Base-by-base conservation (phyloP, 2,888 invertebrate species). In the Drosophila dives region DNA sequence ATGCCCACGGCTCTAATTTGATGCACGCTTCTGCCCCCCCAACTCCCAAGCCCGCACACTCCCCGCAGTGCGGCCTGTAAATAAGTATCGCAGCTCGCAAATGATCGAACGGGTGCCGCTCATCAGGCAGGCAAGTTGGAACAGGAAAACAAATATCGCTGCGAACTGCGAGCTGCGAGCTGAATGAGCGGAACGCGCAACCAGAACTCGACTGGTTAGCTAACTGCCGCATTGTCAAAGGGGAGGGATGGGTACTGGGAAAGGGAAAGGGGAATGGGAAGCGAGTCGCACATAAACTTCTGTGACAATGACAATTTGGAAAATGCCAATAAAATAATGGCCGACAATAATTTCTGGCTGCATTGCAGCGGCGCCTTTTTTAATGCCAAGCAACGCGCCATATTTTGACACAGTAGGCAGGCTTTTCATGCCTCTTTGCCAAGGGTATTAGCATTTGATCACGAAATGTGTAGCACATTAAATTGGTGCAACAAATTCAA, bases 281-380 rank as follows among this genome's bases (percentile, higher is more conserved):
- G 26, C 29, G 60, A 63, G 48, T 45, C 23, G 45, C 54, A 72
- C 64, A 70, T 68, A 69, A 70, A 76, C 63, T 72, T 69, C 73
- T 63, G 63, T 66, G 68, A 71, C 82, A 76, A 74, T 77, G 77
- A 77, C 80, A 89, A 81, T 84, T 80, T 66, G 42, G 56, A 75
- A 75, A 80, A 80, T 83, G 75, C 79, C 85, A 79, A 80, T 81
- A 84, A 86, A 89, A 81, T 89, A 90, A 90, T 90, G 85, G 90
- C 88, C 80, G 90, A 84, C 90, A 86, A 90, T 88, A 83, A 85
- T 80, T 74, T 56, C 63, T 38, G 63, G 11, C 50, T 51, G 53
- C 58, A 61, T 12, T 26, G n/a, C 62, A 64, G 48, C 48, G 61
- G 23, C 61, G 53, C 61, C 45, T 50, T 68, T 29, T 53, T 69